Evolutionary conservation across 2,888 invertebrate genomes (phyloP), one percentile per base, ranked within the genome.

Genomic region (Macrosoma leucophasiata): DNA sequence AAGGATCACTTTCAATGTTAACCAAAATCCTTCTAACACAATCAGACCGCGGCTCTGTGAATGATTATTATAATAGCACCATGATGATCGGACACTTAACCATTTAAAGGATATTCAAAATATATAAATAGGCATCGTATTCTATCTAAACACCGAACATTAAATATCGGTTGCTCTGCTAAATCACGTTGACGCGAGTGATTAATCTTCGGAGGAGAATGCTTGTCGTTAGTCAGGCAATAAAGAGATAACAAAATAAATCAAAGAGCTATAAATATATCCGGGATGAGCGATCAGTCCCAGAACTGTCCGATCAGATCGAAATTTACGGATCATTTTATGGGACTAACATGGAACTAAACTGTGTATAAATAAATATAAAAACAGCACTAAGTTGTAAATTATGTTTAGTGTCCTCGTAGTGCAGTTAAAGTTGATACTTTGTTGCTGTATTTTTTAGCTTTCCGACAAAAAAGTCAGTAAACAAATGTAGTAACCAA

Each of bases 191-290:
- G 82, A 81, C 81, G 67, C 58, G 58, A 62, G 79, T 77, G 76
- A 84, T 84, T 81, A 81, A 84, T 84, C 81, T 82, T 73, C 63
- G 40, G 48, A 74, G 68, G 63, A 79, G 79, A 79, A 81, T 71
- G 78, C 72, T 70, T 82, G 82, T 84, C 82, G 79, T 81, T 82
- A 81, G 75, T 54, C 64, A 46, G 58, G 77, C 78, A 78, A 81
- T 84, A 82, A 82, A 82, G 78, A 74, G 77, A 78, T 81, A 82
- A 81, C 75, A 77, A 79, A 81, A 84, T 84, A 84, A 84, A 84
- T 82, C 82, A 84, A 81, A 81, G 54, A 51, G 68, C 74, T 68
- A 78, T 84, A 81, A 84, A 81, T 81, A 81, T 66, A 57, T 58
- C 42, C 62, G 58, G 69, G 71, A 79, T 75, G 78, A 79, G 67